Evolutionary conservation across 23 tunicate genomes (phyloP).

Genomic region (Aplidium turbinatum): DNA sequence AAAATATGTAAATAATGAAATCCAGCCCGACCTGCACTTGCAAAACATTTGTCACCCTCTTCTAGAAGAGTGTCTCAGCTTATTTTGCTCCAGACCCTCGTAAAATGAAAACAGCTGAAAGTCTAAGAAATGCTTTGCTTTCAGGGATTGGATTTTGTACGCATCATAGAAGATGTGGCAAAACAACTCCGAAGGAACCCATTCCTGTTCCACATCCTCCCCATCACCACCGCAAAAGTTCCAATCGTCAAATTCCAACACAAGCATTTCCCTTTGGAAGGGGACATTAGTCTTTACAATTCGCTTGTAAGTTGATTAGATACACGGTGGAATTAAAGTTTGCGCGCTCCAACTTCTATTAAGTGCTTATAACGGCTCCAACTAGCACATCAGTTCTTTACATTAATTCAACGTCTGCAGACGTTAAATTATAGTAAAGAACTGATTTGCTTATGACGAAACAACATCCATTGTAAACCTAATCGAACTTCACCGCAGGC

Average conservation of each 20-base stretch:
- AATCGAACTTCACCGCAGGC: conserved; percentile 48
- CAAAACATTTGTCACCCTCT: too few relatives aligned
- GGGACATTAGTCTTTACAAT: conserved; percentile 95
- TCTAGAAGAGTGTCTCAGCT: too few relatives aligned
- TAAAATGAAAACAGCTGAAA: too few relatives aligned
- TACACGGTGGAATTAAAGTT: not conserved
- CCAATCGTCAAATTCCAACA: conserved; percentile 95
- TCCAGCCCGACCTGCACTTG: too few relatives aligned
- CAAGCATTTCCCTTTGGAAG: conserved; percentile 57
- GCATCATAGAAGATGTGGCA: conserved; percentile 68
- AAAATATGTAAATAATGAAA: too few relatives aligned
- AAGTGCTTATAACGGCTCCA: not conserved
- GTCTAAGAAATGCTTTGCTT: not conserved
- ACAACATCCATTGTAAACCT: too few relatives aligned
- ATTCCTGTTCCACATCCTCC: conserved; percentile 53
- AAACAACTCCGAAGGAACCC: conserved; percentile 45
- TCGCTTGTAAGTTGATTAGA: conserved; percentile 69
- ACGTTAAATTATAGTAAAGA: too few relatives aligned
- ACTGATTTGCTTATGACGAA: too few relatives aligned
- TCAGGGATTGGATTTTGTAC: conserved; percentile 52
- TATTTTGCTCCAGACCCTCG: too few relatives aligned
- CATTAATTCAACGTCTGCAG: too few relatives aligned
- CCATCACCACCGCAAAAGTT: conserved; percentile 95
- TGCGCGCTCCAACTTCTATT: not conserved
- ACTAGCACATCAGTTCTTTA: too few relatives aligned